These are phyloP conservation scores for Theristicus caerulescens DNA, from an alignment of 2,113 vertebrate species.

Conservation along the genomic window DNA sequence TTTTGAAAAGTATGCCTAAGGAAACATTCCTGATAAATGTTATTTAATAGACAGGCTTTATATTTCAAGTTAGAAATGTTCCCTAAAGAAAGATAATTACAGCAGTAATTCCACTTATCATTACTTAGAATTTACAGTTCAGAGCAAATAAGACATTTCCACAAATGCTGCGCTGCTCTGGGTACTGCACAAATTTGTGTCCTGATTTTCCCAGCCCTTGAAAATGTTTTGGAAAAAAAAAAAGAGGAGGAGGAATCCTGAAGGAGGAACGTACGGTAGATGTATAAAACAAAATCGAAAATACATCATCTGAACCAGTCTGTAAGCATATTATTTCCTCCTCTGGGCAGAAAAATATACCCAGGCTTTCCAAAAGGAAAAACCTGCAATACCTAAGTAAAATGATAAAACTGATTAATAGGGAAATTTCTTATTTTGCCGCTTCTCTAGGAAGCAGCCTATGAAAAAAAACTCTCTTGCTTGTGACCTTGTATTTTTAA, in stretches of 20 bases:
- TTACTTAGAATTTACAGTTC: constrained; percentile 41
- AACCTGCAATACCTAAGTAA: not conserved
- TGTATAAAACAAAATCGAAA: not conserved
- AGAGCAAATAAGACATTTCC: constrained; percentile 18
- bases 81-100: constrained; percentile 49
- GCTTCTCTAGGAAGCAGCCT: not conserved
- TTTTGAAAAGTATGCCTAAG: constrained; percentile 24
- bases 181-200: not conserved
- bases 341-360: not conserved
- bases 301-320: not conserved
- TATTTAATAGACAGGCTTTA: constrained; percentile 47
- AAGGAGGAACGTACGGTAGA: not conserved
- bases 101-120: constrained; percentile 42
- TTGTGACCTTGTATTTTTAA: not conserved
- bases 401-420: not conserved
- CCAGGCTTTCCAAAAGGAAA: not conserved
- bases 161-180: not conserved
- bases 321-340: not conserved
- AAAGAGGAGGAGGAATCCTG: not conserved
- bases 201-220: not conserved
- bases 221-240: not conserved
- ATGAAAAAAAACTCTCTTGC: not conserved
- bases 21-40: constrained; percentile 48
- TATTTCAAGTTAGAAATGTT: constrained; percentile 41
- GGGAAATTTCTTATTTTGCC: not conserved